Percentiles rank a stretch among this genome's conserved stretches.
These are phyloP conservation scores for Pipra filicauda DNA, from an alignment of 2,113 vertebrate species.

Conservation along the genomic window DNA sequence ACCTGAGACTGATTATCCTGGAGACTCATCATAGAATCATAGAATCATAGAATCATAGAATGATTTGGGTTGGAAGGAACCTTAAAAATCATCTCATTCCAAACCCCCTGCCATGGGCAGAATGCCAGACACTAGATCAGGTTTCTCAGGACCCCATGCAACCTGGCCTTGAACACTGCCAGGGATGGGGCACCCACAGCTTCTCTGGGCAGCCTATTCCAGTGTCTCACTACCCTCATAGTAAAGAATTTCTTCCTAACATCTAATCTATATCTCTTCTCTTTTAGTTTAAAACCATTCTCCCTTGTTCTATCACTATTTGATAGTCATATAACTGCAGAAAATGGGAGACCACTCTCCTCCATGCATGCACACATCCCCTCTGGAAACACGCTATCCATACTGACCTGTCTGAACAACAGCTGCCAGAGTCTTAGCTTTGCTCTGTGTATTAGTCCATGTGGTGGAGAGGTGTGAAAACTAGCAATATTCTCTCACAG, in stretches of 20 bases:
- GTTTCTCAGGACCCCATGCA: not conserved
- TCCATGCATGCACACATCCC: too few relatives aligned
- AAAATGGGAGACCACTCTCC: not conserved
- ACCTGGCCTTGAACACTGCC: too few relatives aligned
- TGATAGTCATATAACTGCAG: not conserved
- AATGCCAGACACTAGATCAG: not conserved
- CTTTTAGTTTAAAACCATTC: not conserved
- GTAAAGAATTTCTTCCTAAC: not conserved
- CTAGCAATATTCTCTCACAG: not conserved
- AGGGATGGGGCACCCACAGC: not conserved
- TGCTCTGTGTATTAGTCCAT: not conserved
- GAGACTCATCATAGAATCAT: not conserved
- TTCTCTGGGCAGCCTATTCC: not conserved
- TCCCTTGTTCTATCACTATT: not conserved
- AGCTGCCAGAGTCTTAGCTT: fast-evolving
- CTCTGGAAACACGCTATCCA: not conserved
- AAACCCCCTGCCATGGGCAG: not conserved
- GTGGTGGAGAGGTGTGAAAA: not conserved
- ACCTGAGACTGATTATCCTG: not conserved
- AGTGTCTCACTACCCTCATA: not conserved
- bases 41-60: not conserved
- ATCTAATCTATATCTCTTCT: not conserved
- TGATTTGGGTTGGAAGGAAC: not conserved
- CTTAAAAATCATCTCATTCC: not conserved
- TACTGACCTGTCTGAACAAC: not conserved